These are phyloP conservation scores for Melipona beecheii DNA, from an alignment of 2,888 invertebrate species.

Conservation along the genomic window DNA sequence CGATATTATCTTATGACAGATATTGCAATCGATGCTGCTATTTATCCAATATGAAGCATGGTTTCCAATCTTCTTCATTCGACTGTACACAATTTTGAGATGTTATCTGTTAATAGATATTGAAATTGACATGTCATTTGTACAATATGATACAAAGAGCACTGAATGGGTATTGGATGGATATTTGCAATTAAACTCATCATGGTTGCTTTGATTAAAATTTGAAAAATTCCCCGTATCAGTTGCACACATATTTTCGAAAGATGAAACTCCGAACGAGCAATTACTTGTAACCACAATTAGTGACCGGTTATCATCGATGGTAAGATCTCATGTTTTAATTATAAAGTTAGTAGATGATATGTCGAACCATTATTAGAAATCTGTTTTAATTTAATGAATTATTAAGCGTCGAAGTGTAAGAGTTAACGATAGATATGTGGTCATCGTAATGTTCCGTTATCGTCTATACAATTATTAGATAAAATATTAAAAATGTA, in stretches of 20 bases:
- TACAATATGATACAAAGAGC: background rate
- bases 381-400: background rate
- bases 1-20: background rate
- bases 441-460: background rate
- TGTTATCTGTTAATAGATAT: constrained; percentile 21
- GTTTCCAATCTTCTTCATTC: background rate
- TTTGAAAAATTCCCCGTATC: background rate
- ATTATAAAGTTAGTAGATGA: constrained; percentile 1
- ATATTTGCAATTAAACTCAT: constrained; percentile 24
- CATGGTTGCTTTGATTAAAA: constrained; percentile 6
- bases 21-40: background rate
- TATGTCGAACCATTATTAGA: background rate
- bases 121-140: constrained; percentile 19
- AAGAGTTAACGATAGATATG: background rate
- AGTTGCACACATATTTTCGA: background rate
- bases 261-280: constrained; percentile 5
- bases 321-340: background rate
- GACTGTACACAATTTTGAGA: background rate
- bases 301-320: background rate
- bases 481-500: background rate
- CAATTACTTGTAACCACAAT: constrained; percentile 7
- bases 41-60: background rate
- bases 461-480: background rate
- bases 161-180: background rate
- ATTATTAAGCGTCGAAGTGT: background rate